Evolutionary conservation across 2,797 vertebrate genomes (phyloP).

Genomic region (Gymnodraco acuticeps): DNA sequence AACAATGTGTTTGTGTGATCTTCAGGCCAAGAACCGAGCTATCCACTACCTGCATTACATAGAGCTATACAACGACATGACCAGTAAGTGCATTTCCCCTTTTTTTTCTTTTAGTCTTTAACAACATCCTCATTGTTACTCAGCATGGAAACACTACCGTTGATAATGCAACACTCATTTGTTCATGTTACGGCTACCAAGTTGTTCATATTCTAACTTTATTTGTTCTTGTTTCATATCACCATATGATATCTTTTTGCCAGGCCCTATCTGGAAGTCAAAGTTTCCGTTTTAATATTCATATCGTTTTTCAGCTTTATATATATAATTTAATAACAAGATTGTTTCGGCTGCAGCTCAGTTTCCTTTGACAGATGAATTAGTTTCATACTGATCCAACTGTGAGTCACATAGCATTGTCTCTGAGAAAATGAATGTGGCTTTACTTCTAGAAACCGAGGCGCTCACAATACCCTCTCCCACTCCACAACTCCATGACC

Average conservation of each 20-base stretch:
- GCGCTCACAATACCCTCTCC: no score
- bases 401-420: neutral
- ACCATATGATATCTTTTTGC: no score
- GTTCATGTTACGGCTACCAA: no score
- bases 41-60: slow-evolving; percentile 89
- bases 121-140: neutral
- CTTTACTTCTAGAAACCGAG: neutral
- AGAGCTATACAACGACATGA: slow-evolving; percentile 91
- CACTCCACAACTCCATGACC: neutral
- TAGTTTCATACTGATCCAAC: neutral
- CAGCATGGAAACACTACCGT: neutral
- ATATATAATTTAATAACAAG: neutral
- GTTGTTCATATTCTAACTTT: no score
- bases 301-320: neutral
- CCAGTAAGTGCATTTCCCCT: slow-evolving; percentile 87
- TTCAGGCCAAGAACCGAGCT: slow-evolving; percentile 95
- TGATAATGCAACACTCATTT: no score
- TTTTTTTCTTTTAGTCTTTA: no score
- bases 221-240: no score
- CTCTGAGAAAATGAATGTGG: neutral
- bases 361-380: neutral
- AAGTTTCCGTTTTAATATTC: no score
- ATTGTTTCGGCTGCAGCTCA: neutral
- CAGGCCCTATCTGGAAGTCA: neutral
- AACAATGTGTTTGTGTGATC: slow-evolving; percentile 1